These are phyloP conservation scores for Melanogrammus aeglefinus DNA, from an alignment of 2,797 vertebrate species.

Conservation along the genomic window DNA sequence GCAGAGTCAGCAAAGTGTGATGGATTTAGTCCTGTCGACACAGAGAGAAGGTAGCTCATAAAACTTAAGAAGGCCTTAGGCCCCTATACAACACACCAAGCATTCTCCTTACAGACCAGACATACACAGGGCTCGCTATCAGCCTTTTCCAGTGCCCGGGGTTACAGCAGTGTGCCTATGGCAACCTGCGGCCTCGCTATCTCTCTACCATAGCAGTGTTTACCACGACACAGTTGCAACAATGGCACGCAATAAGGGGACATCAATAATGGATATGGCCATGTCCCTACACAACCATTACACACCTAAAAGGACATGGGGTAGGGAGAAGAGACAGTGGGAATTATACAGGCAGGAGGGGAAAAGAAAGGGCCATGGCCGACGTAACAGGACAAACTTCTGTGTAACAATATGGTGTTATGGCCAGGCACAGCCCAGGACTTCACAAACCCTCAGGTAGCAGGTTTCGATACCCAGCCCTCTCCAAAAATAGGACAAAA, in stretches of 20 bases:
- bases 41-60: conserved; percentile 8
- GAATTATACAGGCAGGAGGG: conserved; percentile 1
- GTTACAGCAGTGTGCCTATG: conserved; percentile 52
- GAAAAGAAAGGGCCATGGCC: not conserved
- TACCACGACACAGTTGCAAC: conserved; percentile 51
- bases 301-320: conserved; percentile 17
- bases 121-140: conserved; percentile 58
- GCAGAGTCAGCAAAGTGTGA: conserved; percentile 28
- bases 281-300: conserved; percentile 28
- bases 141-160: conserved; percentile 57
- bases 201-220: conserved; percentile 57
- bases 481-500: too few species aligned
- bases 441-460: too few species aligned
- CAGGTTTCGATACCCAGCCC: too few species aligned
- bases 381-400: conserved; percentile 38
- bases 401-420: conserved; percentile 20
- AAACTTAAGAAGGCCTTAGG: conserved; percentile 23
- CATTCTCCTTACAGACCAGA: conserved; percentile 37
- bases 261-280: conserved; percentile 72
- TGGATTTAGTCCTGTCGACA: not conserved
- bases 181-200: conserved; percentile 59
- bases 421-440: conserved; percentile 22
- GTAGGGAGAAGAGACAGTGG: not conserved
- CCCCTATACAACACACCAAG: conserved; percentile 38
- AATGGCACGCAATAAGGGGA: conserved; percentile 41